Evolutionary conservation across 2,113 vertebrate species (phyloP), one percentile per base, ranked within the genome.

Genomic region (Mirounga angustirostris): DNA sequence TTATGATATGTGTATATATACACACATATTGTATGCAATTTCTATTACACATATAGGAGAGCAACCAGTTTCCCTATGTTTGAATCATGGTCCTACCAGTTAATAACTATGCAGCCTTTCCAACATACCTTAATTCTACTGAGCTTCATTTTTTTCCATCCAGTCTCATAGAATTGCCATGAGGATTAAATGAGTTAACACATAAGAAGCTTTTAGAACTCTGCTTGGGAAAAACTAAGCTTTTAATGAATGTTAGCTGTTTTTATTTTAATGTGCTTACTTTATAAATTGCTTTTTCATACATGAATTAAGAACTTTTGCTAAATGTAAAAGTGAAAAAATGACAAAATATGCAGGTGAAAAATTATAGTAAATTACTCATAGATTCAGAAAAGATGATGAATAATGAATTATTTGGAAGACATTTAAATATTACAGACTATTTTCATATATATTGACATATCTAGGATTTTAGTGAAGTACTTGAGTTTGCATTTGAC

Each of bases 131-230:
- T 82, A 81, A 89, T 67, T 61, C 18, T 9, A 40, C 50, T 56
- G 28, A 40, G 43, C 22, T 50, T 89, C 21, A 88, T 74, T 74
- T 19, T 36, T 7, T 58, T 7, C 43, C 82, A 59, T 59, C 10
- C 6, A 59, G 40, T 46, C 16, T 73, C 18, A 82, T 58, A 46
- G 30, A 56, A 19, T 81, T 56, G 14, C 21, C 21, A 1, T 40
- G 50, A 93, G 40, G 28, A 67, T 94, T 94, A 93, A 95, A 21
- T 95, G 30, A 59, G 10, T 52, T 84, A 71, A 30, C 10, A 93
- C 26, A 4, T 79, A 21, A 69, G 88, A 69, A 86, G 16, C 19
- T 76, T 13, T 85, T 82, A 89, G 28, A 91, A 59, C 13, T 89
- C 36, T 78, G 18, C 26, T 28, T 91, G 61, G 24, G 63, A 63